Evolutionary conservation across 2,113 vertebrate species (phyloP).

Genomic region (Nanorana parkeri): DNA sequence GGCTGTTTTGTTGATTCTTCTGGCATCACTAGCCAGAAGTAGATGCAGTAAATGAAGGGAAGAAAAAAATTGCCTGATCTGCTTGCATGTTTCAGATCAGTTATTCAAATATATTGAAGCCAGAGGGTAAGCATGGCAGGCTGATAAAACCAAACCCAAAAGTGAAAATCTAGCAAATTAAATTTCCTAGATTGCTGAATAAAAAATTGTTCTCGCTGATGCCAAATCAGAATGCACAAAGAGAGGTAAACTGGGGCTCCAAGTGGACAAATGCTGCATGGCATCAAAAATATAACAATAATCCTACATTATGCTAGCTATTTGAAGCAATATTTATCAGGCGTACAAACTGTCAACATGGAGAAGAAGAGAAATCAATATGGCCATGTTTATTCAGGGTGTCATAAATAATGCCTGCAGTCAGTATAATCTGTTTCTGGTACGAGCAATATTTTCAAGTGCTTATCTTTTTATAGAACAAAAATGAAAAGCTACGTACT

Average conservation of each 20-base stretch:
- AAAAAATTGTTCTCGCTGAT: too few relatives aligned
- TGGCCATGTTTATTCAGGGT: background rate
- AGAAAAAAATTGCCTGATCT: too few relatives aligned
- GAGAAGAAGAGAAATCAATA: background rate
- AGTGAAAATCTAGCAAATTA: too few relatives aligned
- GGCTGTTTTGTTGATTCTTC: too few relatives aligned
- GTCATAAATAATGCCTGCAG: background rate
- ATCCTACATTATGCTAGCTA: background rate
- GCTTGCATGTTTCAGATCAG: too few relatives aligned
- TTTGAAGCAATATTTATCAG: background rate
- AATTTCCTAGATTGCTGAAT: too few relatives aligned
- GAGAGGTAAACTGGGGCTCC: background rate
- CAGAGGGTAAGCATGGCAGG: too few relatives aligned
- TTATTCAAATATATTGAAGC: too few relatives aligned
- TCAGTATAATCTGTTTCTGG: background rate
- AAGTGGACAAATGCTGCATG: background rate
- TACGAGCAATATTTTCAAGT: background rate
- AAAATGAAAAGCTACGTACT: constrained; percentile 71
- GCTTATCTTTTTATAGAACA: background rate
- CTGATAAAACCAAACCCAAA: too few relatives aligned
- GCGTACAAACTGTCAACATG: background rate
- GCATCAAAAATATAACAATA: background rate
- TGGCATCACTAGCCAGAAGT: too few relatives aligned
- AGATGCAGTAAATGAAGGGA: too few relatives aligned
- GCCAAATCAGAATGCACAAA: background rate